A percentile compares a stretch with the other conserved stretches of the same genome.
These are phyloP conservation scores for Thomomys bottae DNA, from an alignment of 2,113 vertebrate species.

Conservation along the genomic window DNA sequence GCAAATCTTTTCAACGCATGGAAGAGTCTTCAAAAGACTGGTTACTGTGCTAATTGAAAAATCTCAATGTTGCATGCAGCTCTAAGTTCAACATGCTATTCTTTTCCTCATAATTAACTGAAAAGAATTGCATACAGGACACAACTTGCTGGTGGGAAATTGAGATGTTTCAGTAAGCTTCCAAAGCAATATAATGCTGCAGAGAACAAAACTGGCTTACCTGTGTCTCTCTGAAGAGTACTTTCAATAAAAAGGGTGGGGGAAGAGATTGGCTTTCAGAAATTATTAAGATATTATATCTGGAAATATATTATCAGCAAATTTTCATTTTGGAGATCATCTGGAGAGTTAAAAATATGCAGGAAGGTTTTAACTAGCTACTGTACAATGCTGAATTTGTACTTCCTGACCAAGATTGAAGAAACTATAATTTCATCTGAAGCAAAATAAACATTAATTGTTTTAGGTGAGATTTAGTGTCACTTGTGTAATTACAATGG, in stretches of 20 bases:
- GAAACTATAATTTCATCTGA: neutral
- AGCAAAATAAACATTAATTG: neutral
- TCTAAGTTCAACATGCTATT: conserved; percentile 43
- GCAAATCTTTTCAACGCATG: neutral
- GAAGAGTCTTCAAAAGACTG: conserved; percentile 63
- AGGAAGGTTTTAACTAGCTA: neutral
- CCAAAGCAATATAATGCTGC: conserved; percentile 27
- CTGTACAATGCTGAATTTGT: neutral
- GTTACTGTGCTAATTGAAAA: conserved; percentile 64
- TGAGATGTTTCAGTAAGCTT: conserved; percentile 46
- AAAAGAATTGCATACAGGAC: conserved; percentile 72
- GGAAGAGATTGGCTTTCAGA: neutral
- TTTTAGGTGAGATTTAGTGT: neutral
- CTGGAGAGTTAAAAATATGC: conserved; percentile 19
- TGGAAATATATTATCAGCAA: conserved; percentile 8
- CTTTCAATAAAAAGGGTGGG: neutral
- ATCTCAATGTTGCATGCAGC: conserved; percentile 29
- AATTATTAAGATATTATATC: neutral
- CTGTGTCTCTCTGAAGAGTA: neutral
- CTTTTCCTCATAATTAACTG: conserved; percentile 67
- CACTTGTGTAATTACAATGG: neutral
- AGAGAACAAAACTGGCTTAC: conserved; percentile 17
- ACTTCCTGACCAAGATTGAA: neutral
- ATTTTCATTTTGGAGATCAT: neutral
- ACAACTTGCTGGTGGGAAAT: conserved; percentile 19